A percentile compares a stretch with the other conserved stretches of the same genome.
phyloP scores from a whole-genome alignment of 2,113 vertebrate species.

The Anhinga rufa region DNA sequence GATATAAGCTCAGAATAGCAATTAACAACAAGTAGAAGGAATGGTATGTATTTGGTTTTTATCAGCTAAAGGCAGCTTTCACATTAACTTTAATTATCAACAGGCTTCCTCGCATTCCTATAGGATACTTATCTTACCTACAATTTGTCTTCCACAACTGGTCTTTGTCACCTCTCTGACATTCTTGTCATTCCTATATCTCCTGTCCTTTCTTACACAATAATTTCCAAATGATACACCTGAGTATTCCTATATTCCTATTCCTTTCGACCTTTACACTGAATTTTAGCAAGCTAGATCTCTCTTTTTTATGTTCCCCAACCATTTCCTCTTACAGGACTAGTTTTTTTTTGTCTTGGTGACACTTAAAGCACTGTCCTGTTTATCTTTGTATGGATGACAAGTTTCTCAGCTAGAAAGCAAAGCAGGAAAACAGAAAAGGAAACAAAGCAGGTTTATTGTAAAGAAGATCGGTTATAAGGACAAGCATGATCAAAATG shows the following conservation, averaged over 20 bases:
- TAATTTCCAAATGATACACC: neutral
- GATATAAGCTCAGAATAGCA: neutral
- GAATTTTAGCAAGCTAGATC: neutral
- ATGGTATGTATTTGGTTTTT: neutral
- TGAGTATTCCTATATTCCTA: neutral
- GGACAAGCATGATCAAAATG: neutral
- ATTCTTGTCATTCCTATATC: neutral
- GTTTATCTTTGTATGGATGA: neutral
- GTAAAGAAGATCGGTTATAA: neutral
- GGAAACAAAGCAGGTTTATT: neutral
- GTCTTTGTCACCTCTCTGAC: neutral
- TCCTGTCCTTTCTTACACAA: neutral
- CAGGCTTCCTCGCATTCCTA: neutral
- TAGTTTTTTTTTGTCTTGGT: neutral
- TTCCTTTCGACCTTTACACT: neutral
- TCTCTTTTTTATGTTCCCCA: neutral
- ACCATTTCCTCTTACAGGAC: neutral
- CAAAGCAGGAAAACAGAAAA: neutral
- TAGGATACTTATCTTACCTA: neutral
- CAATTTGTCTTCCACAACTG: neutral
- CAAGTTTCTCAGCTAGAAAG: neutral
- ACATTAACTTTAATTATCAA: neutral
- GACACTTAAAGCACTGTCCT: neutral
- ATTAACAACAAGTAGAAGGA: neutral
- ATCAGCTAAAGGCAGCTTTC: neutral